Evolutionary conservation across 2,888 invertebrate genomes (phyloP), one percentile per base, ranked within the genome.

Genomic region (Griposia aprilina): DNA sequence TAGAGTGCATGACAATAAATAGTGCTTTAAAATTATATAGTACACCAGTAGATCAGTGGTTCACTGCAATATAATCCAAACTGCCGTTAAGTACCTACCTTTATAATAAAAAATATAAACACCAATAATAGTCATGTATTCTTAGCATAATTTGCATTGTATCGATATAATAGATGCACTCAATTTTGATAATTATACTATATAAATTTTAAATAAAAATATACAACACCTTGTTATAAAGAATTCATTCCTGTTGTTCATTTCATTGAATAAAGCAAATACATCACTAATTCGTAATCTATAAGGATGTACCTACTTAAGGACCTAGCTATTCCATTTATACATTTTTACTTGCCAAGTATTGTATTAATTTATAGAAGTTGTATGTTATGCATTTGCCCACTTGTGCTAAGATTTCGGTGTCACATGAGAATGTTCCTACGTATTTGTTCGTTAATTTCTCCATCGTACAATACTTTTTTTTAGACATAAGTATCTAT

Each of bases 1-100:
- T 94, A 94, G 94, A 94, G 94, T 95, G 96, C 96, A 96, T 96
- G 96, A 96, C 96, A 97, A 97, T 96, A 97, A 96, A 80, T 96
- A 95, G 94, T 93, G 94, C 94, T 95, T 96, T 93, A 94, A 93
- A 91, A 89, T 88, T 89, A 87, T 89, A 84, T 91, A 90, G 90
- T 89, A 91, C 91, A 90, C 91, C 69, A 76, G 89, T 88, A 88
- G 80, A 83, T 83, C 82, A 82, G 72, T 77, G 76, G 76, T 86
- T 83, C 69, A 82, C 79, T 86, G 82, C 88, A 83, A 88, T 89
- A 82, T 84, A 87, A 79, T 84, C 79, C 77, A 83, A 88, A 88
- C 87, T 89, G 87, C 87, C 87, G 82, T 63, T 87, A 89, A 62
- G 80, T 86, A 86, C 72, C 74, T 87, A 86, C 72, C 74, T 87